These are phyloP conservation scores for Corythornis cristatus DNA, from an alignment of 2,113 vertebrate species.

Conservation along the genomic window DNA sequence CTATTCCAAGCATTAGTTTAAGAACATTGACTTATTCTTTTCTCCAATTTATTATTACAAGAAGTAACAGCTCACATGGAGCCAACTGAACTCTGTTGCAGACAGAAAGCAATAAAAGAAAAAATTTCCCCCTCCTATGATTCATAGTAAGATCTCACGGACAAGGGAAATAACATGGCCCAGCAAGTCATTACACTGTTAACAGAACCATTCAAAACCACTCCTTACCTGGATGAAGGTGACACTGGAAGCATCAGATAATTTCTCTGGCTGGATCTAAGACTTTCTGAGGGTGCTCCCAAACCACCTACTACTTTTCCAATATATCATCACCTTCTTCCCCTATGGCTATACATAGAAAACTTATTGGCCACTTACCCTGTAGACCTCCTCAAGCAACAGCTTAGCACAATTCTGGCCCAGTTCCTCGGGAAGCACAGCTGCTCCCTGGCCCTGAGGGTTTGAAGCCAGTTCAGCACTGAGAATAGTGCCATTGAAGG, in stretches of 20 bases:
- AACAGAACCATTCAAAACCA: not conserved
- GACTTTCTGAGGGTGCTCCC: not conserved
- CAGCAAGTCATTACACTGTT: not conserved
- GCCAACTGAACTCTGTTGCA: not conserved
- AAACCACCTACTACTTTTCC: not conserved
- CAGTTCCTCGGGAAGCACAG: conserved; percentile 90
- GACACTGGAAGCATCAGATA: not conserved
- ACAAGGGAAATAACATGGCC: not conserved
- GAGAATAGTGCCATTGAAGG: conserved; percentile 85
- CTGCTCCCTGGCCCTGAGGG: conserved; percentile 87
- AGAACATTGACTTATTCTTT: not conserved
- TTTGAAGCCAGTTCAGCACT: conserved; percentile 91
- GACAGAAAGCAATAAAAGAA: not conserved
- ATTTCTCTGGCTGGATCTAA: not conserved
- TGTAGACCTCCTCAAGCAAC: conserved; percentile 91
- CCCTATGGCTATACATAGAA: not conserved
- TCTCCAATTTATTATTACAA: not conserved
- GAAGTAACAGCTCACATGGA: not conserved
- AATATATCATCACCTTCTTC: not conserved
- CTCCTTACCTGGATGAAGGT: not conserved
- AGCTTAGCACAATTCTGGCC: conserved; percentile 89
- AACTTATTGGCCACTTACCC: conserved; percentile 76
- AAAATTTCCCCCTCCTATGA: not conserved
- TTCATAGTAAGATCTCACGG: not conserved
- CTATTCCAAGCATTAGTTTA: not conserved